Conservation (phyloP, 2,888 invertebrate genomes). For the Marronus borbonicus region DNA sequence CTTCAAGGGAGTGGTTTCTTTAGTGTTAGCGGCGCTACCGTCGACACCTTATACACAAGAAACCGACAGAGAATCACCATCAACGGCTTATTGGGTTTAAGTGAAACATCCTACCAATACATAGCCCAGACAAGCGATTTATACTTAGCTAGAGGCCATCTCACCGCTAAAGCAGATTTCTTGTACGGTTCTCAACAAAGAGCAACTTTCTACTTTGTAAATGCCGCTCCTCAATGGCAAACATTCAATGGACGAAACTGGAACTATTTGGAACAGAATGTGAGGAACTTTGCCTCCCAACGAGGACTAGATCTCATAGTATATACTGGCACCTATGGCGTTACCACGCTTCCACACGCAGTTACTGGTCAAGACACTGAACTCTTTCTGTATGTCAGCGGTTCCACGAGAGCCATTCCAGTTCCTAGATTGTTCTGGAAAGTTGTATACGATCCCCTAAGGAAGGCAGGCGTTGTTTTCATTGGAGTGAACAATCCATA, state of each 20-base stretch:
- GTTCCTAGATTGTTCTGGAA: constrained; percentile 76
- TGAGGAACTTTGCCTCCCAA: constrained; percentile 69
- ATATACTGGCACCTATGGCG: constrained; percentile 76
- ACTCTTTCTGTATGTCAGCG: constrained; percentile 63
- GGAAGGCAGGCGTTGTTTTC: constrained; percentile 74
- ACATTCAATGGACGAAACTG: constrained; percentile 75
- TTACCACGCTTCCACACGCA: constrained; percentile 73
- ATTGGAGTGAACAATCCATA: constrained; percentile 77
- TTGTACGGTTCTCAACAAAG: constrained; percentile 74
- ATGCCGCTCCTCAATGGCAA: constrained; percentile 80
- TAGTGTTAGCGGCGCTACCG: constrained; percentile 60
- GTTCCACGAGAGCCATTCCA: constrained; percentile 69
- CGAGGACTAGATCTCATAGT: constrained; percentile 67
- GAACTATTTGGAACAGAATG: constrained; percentile 71
- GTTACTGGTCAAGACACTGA: constrained; percentile 57
- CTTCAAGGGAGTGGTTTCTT: constrained; percentile 70
- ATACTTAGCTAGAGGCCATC: constrained; percentile 75
- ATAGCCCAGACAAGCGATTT: constrained; percentile 65
- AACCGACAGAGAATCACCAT: constrained; percentile 62
- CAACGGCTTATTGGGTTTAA: constrained; percentile 62
- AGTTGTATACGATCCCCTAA: constrained; percentile 73
- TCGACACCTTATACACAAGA: constrained; percentile 62
- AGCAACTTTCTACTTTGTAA: constrained; percentile 77
- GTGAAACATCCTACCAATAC: constrained; percentile 66
- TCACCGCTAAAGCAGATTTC: constrained; percentile 76